Evolutionary conservation across 2,888 invertebrate genomes (phyloP), one percentile per base, ranked within the genome.

Genomic region (Orthosia gothica): DNA sequence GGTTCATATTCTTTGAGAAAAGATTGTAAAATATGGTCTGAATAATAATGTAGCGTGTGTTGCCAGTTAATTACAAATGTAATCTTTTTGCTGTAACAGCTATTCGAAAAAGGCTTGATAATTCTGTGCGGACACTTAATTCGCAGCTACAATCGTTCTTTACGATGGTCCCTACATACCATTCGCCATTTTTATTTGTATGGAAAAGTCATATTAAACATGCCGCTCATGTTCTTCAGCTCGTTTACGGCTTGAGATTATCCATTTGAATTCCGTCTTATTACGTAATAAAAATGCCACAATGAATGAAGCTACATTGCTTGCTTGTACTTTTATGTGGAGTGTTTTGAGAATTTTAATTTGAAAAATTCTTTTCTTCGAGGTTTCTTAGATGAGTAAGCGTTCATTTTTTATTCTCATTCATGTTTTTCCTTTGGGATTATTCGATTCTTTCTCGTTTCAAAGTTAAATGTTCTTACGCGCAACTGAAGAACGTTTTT

Each of bases 251-350:
- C 89, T 90, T 85, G 82, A 92, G 92, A 94, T 94, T 93, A 94
- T 93, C 91, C 92, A 90, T 91, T 91, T 89, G 90, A 92, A 94
- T 93, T 93, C 90, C 89, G 68, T 89, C 91, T 93, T 93, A 94
- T 93, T 92, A 91, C 91, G 89, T 89, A 91, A 93, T 94, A 94
- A 94, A 94, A 95, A 93, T 92, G 87, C 92, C 91, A 91, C 91
- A 92, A 89, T 91, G 91, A 93, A 93, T 91, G 88, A 91, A 91
- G 89, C 89, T 83, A 88, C 87, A 87, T 88, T 89, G 87, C 87
- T 88, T 84, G 79, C 87, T 81, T 82, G 82, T 87, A 83, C 89
- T 88, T 90, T 89, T 89, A 90, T 90, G 89, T 87, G 82, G 79
- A 89, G 86, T 90, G 90, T 92, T 92, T 90, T 86, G 88, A 90